Conservation (phyloP, 1,140 invertebrate species). For the Druon quercuslanigerum region DNA sequence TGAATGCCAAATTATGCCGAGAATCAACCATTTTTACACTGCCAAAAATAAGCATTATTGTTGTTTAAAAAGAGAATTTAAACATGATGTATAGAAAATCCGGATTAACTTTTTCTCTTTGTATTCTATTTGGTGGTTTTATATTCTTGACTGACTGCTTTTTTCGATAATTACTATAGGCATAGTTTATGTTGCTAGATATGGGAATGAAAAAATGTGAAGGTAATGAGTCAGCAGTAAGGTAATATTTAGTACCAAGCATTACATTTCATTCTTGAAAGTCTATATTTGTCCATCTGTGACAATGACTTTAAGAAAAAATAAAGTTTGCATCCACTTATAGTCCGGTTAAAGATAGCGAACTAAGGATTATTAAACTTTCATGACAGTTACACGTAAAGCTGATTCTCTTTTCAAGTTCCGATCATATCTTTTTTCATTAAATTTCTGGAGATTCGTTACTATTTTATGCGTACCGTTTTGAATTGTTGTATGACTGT, state of each 20-base stretch:
- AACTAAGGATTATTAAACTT: conserved; percentile 5
- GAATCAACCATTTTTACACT: too few relatives aligned
- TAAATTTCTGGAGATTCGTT: neutral
- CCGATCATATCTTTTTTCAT: conserved; percentile 4
- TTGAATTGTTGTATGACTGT: too few relatives aligned
- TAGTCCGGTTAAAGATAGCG: too few relatives aligned
- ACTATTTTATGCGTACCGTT: neutral
- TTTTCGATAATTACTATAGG: neutral
- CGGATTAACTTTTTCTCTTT: too few relatives aligned
- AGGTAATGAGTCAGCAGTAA: conserved; percentile 33
- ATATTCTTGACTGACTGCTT: too few relatives aligned
- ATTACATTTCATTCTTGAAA: neutral
- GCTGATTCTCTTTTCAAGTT: neutral
- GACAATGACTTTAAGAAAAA: neutral
- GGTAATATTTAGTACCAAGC: neutral
- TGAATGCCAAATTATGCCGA: too few relatives aligned
- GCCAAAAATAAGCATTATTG: too few relatives aligned
- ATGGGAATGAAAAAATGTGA: conserved; percentile 17
- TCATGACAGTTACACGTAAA: neutral
- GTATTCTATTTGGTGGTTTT: neutral
- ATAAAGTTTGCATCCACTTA: too few relatives aligned
- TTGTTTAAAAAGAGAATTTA: too few relatives aligned
- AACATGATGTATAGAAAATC: too few relatives aligned
- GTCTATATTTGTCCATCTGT: neutral
- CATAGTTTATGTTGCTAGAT: conserved; percentile 7